phyloP scores from a whole-genome alignment of 2,797 vertebrate species.

The Smutsia gigantea region DNA sequence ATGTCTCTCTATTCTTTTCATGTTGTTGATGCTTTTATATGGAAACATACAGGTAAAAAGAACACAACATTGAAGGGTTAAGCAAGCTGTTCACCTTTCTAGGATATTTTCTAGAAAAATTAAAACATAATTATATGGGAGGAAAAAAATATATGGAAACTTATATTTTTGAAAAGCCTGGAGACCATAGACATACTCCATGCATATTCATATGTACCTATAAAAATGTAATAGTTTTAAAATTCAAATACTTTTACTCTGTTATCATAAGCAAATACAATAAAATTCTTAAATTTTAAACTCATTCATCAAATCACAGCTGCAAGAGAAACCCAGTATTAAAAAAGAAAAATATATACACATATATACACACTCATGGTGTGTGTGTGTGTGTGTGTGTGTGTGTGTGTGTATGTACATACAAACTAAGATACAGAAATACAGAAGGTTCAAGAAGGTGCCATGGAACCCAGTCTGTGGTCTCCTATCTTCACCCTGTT shows the following conservation, averaged over 20 bases:
- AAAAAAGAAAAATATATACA: neutral
- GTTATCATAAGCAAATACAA: neutral
- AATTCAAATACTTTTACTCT: neutral
- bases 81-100: neutral
- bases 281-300: neutral
- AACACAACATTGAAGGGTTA: neutral
- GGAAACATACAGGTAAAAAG: neutral
- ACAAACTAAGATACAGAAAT: neutral
- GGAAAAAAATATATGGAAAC: neutral
- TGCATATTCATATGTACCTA: neutral
- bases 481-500: fast-evolving
- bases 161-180: neutral
- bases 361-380: too few relatives aligned
- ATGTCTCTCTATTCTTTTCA: neutral
- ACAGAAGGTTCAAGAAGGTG: too few relatives aligned
- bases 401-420: fast-evolving
- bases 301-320: neutral
- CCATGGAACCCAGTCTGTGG: fast-evolving
- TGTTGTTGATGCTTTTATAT: neutral
- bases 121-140: neutral
- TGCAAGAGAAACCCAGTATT: neutral
- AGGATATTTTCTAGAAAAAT: neutral
- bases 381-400: neutral
- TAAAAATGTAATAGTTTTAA: neutral
- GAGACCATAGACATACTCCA: neutral